phyloP scores from a whole-genome alignment of 2,797 vertebrate species.

The Emydoidea blandingii region DNA sequence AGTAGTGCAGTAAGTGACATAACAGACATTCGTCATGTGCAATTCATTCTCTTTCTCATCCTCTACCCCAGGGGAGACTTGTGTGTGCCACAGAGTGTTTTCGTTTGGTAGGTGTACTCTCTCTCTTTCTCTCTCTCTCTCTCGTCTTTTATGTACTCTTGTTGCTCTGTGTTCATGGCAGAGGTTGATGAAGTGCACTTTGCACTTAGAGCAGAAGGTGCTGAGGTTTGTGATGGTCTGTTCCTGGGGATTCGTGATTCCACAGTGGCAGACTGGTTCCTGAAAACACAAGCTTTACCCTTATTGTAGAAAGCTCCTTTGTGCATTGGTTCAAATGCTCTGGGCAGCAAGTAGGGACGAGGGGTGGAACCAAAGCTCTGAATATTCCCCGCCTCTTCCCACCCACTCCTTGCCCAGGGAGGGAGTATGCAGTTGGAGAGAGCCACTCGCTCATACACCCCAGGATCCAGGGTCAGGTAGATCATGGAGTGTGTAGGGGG shows the following conservation, averaged over 20 bases:
- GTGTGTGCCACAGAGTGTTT: neutral
- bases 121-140: neutral
- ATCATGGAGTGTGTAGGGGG: neutral
- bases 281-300: neutral
- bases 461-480: neutral
- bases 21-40: neutral
- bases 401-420: neutral
- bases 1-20: neutral
- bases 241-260: neutral
- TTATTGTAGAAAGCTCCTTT: neutral
- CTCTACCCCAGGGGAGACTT: neutral
- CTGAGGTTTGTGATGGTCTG: neutral
- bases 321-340: too few relatives aligned
- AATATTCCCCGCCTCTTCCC: neutral
- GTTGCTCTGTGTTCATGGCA: neutral
- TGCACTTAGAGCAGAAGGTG: neutral
- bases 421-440: neutral
- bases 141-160: neutral
- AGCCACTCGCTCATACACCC: neutral
- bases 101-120: neutral
- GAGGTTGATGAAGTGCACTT: neutral
- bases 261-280: neutral
- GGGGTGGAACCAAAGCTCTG: neutral
- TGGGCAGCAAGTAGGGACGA: neutral
- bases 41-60: neutral